phyloP scores from a whole-genome alignment of 2,797 vertebrate genomes.

The Anguilla megastoma region DNA sequence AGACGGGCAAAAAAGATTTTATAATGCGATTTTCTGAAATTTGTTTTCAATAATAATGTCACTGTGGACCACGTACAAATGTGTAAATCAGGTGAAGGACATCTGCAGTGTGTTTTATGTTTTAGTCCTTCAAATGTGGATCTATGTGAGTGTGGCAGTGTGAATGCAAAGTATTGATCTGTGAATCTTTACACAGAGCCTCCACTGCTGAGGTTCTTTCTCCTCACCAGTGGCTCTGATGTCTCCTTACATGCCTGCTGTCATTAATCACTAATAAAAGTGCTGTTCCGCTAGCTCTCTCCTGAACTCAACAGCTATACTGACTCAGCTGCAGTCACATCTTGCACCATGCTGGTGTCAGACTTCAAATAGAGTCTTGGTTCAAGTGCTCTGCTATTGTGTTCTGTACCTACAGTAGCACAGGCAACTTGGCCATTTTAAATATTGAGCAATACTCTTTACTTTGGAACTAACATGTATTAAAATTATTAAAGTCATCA shows the following conservation, averaged over 20 bases:
- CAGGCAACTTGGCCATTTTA: not conserved
- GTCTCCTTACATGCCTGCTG: conserved; percentile 65
- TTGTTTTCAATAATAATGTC: not conserved
- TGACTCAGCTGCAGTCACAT: conserved; percentile 1
- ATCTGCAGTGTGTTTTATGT: not conserved
- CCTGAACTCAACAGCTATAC: conserved; percentile 1
- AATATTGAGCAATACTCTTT: not conserved
- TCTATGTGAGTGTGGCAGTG: not conserved
- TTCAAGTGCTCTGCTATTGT: not conserved
- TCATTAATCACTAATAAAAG: conserved; percentile 69
- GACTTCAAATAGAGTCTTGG: not conserved
- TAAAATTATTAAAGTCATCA: not conserved
- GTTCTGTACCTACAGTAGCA: not conserved
- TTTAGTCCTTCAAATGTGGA: not conserved
- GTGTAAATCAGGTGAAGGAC: not conserved
- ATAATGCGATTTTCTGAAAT: not conserved
- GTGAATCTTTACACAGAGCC: not conserved
- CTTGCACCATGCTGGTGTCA: not conserved
- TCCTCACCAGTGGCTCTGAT: not conserved
- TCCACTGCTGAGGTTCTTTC: not conserved
- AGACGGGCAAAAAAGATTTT: not conserved
- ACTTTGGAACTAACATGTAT: not conserved
- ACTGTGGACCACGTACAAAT: not conserved
- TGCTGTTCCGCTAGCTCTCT: conserved; percentile 51
- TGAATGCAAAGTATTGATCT: conserved; percentile 1